Conservation (phyloP, 2,113 vertebrate species). For the Urocolius indicus region DNA sequence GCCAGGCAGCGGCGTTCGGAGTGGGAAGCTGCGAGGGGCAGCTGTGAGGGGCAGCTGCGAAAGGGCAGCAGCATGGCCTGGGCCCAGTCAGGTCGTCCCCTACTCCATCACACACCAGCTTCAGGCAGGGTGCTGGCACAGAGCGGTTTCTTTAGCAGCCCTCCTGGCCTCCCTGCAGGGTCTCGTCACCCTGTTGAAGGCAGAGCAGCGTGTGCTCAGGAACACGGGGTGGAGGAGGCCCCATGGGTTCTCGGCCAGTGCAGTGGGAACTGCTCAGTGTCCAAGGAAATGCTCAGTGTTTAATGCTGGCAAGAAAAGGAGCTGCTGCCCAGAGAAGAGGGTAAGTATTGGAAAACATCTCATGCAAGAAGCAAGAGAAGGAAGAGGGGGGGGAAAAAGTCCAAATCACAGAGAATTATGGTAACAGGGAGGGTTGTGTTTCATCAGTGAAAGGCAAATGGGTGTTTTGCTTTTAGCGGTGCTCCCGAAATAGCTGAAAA, state of each 20-base stretch:
- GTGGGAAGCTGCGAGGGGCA: neutral
- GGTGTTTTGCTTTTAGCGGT: neutral
- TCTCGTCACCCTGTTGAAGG: neutral
- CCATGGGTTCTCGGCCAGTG: neutral
- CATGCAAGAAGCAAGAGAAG: neutral
- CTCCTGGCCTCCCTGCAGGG: neutral
- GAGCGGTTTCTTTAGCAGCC: neutral
- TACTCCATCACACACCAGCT: no score
- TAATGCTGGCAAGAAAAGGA: neutral
- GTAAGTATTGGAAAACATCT: neutral
- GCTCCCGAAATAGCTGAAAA: neutral
- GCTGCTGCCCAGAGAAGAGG: neutral
- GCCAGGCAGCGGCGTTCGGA: neutral
- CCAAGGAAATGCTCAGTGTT: neutral
- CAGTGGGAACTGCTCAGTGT: neutral
- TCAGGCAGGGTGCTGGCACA: no score
- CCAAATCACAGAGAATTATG: neutral
- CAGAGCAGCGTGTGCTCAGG: neutral
- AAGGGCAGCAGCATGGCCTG: neutral
- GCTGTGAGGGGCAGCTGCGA: neutral
- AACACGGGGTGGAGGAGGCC: no score
- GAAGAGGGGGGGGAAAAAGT: neutral
- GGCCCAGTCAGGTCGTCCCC: neutral
- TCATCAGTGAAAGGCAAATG: neutral
- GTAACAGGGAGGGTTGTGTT: accelerated